phyloP scores from a whole-genome alignment of 2,113 vertebrate species.

The Galbula dea region DNA sequence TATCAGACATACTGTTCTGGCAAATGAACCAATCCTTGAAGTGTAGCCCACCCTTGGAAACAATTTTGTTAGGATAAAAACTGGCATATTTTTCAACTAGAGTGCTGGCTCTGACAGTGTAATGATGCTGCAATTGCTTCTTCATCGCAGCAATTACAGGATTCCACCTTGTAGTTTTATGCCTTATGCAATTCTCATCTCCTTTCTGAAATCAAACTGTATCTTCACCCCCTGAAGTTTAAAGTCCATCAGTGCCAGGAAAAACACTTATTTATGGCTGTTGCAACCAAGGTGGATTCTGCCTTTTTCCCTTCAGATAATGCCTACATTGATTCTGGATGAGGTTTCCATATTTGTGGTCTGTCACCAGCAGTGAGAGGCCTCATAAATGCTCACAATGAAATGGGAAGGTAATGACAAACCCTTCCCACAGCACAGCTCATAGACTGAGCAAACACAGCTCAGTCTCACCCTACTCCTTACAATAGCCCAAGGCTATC shows the following conservation, averaged over 20 bases:
- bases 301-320: neutral
- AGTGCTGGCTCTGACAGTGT: neutral
- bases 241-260: neutral
- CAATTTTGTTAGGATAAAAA: neutral
- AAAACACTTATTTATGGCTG: neutral
- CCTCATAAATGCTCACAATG: neutral
- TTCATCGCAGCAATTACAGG: neutral
- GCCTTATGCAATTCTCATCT: neutral
- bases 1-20: neutral
- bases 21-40: neutral
- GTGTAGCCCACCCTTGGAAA: neutral
- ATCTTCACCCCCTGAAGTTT: neutral
- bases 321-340: neutral
- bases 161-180: neutral
- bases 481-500: neutral
- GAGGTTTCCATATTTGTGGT: neutral
- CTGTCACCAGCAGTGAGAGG: neutral
- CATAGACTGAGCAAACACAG: neutral
- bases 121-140: constrained; percentile 12
- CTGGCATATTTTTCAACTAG: neutral
- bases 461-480: neutral
- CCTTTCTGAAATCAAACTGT: neutral
- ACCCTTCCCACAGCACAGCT: neutral
- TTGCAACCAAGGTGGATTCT: neutral
- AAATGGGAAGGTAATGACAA: neutral